Conservation (phyloP, 2,888 invertebrate species). For the Callimorpha dominula region DNA sequence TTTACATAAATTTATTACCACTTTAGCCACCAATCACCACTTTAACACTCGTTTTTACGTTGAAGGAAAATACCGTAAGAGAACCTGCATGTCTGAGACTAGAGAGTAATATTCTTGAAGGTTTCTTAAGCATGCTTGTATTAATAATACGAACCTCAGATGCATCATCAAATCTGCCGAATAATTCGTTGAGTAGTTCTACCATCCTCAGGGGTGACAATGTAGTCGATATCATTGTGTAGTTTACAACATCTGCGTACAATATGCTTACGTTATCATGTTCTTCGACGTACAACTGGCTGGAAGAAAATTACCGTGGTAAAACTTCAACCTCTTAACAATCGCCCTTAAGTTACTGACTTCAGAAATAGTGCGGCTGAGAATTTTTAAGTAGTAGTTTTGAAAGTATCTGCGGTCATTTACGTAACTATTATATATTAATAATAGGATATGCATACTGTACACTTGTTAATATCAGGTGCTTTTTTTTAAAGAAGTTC, state of each 20-base stretch:
- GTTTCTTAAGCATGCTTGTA: not conserved
- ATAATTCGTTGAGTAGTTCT: conserved; percentile 95
- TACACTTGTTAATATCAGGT: too few species aligned
- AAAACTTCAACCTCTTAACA: not conserved
- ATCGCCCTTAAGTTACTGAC: not conserved
- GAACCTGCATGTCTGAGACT: too few species aligned
- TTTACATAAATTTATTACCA: too few species aligned
- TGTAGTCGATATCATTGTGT: conserved; percentile 94
- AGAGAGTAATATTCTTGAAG: too few species aligned
- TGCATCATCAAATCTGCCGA: conserved; percentile 96
- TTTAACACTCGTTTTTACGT: too few species aligned
- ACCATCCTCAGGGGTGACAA: conserved; percentile 93
- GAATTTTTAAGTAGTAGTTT: not conserved
- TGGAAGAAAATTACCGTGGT: conserved; percentile 72
- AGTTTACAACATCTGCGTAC: conserved; percentile 97
- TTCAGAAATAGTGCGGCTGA: not conserved
- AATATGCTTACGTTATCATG: conserved; percentile 96
- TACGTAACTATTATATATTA: too few species aligned
- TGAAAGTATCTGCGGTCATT: not conserved
- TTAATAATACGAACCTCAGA: conserved; percentile 88
- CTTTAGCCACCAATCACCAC: too few species aligned
- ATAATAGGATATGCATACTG: too few species aligned
- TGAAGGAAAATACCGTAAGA: too few species aligned
- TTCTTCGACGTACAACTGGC: conserved; percentile 94
- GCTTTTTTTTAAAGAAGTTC: too few species aligned